Evolutionary conservation across 2,113 vertebrate species (phyloP).

Genomic region (Heteronetta atricapilla): DNA sequence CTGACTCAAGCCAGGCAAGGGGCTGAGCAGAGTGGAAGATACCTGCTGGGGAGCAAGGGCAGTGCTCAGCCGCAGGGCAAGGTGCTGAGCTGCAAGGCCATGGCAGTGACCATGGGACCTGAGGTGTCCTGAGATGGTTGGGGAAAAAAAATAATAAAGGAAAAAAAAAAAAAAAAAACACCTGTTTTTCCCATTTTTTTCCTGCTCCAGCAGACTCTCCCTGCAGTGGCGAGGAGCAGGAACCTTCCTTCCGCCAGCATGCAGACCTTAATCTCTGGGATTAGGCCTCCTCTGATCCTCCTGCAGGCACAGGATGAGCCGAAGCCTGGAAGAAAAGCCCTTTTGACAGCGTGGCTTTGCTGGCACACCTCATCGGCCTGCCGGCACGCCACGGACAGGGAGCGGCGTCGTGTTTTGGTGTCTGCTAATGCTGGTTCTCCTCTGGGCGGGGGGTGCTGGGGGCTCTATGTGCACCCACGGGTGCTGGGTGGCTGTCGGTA

Average conservation of each 20-base stretch:
- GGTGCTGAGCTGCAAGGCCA: background rate
- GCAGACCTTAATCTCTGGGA: background rate
- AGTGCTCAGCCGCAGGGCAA: background rate
- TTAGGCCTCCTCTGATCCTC: background rate
- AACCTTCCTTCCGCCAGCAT: background rate
- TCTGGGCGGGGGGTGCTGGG: background rate
- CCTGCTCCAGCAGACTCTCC: background rate
- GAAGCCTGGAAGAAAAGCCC: background rate
- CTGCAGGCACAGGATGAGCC: background rate
- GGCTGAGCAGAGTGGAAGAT: background rate
- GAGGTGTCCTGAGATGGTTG: background rate
- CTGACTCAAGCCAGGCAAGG: background rate
- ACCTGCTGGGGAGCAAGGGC: background rate
- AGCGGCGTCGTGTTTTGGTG: fast-evolving
- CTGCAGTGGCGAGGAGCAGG: background rate
- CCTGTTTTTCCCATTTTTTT: too few relatives aligned
- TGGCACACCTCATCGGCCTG: background rate
- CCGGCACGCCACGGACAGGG: fast-evolving
- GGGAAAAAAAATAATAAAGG: too few relatives aligned
- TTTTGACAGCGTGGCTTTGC: background rate
- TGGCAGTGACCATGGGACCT: fast-evolving
- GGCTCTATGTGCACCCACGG: background rate
- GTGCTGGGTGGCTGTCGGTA: background rate
- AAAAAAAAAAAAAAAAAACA: background rate
- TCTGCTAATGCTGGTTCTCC: background rate